Base-by-base conservation (phyloP, 2,888 invertebrate species). In the Ectobius pallidus region DNA sequence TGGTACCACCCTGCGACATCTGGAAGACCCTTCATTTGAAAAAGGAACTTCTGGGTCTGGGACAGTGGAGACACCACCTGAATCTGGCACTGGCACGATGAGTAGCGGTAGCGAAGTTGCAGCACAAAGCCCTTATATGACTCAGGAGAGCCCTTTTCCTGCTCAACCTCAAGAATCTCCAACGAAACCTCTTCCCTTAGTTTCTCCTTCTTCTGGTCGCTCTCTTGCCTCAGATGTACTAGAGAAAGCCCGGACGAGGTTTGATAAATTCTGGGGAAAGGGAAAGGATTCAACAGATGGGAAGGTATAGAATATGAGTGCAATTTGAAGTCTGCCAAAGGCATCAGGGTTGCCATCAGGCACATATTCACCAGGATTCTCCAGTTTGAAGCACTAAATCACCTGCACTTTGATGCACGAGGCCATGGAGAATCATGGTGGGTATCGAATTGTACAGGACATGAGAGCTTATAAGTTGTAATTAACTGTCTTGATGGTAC, bases 221-320 rank as follows among this genome's bases (percentile, higher is more conserved):
- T 85, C 89, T 55, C 85, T 88, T 65, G 91, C 92, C 44, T 87
- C 90, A 71, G 92, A 93, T 81, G 92, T 93, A 75, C 85, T 94
- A 77, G 93, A 93, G 81, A 90, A 91, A 82, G 93, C 93, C 78
- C 90, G 93, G 78, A 91, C 90, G 82, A 90, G 93, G 78, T 93
- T 94, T 81, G 94, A 94, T 83, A 91, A 92, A 80, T 93, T 94
- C 83, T 93, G 93, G 93, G 91, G 92, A 77, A 91, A 90, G 78
- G 78, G 79, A 75, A 82, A 80, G 75, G 80, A 80, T 42, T 76
- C 77, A 68, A 63, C 77, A 49, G 77, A 78, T 30, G 77, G 77
- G 49, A 76, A 78, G 75, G 75, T 78, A 75, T 74, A 78, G 76
- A 39, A 55, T 22, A n/a, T 58, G 72, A 73, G 71, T 0, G 3